Base-by-base conservation (phyloP, 2,888 invertebrate species). In the Leucophenga maculata region DNA sequence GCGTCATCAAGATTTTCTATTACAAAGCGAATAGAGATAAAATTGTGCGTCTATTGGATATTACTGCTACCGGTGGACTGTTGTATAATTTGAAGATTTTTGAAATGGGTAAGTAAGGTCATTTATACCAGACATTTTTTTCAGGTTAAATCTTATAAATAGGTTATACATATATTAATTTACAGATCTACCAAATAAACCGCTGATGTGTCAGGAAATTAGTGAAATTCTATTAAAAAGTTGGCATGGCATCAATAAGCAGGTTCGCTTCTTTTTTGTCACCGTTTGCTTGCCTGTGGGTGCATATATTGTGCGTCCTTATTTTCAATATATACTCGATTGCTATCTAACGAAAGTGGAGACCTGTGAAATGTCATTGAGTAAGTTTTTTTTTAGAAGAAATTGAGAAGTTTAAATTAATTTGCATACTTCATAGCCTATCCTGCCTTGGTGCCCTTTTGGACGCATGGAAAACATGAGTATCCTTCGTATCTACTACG, bases 221-320 rank as follows among this genome's bases (percentile, higher is more conserved):
- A 60, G 79, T 6, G 22, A 66, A 0, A 82, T 80, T 20, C 20
- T 81, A 55, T 26, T 50, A 0, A 57, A 74, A 0, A 83, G 72
- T 59, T 81, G 80, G 80, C 16, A 46, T 32, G 46, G 57, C 0
- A 82, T 82, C 4, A 72, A 81, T 75, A 60, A 59, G 0, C 82
- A 83, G 68, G 80, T 83, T 0, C 82, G 77, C 77, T 80, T 82
- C 55, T 81, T 81, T 13, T 80, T 70, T 22, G 80, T 72, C 50
- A 73, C 82, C 20, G 80, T 83, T 26, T 70, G 72, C 50, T 75
- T 82, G 77, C 82, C 80, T 0, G 84, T 81, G 0, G 9, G 72
- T 0, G 83, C 75, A 4, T 81, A 83, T 18, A 69, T 67, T 0
- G 4, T 78, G 68, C 69, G 80, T 13, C 80, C 80, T 1, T 83